Percentiles rank a stretch among this genome's conserved stretches.
These are phyloP conservation scores for Eulemur rufifrons DNA, from an alignment of 2,113 vertebrate species.

Conservation along the genomic window DNA sequence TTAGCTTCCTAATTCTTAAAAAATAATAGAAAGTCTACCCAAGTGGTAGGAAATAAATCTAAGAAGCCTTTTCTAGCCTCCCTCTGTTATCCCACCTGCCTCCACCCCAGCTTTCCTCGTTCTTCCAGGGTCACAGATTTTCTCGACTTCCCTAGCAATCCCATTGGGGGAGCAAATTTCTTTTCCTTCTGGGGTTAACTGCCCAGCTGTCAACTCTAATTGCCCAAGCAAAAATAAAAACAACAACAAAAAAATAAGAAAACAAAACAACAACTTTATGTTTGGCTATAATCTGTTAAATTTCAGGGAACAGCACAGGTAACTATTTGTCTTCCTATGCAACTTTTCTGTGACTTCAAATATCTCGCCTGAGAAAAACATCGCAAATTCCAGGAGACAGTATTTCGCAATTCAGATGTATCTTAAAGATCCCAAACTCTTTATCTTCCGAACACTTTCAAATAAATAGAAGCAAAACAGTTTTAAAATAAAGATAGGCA, in stretches of 20 bases:
- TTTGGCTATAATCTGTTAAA: not conserved
- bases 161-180: not conserved
- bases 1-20: not conserved
- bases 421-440: not conserved
- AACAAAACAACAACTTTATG: not conserved
- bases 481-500: conserved; percentile 23
- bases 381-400: not conserved
- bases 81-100: accelerated
- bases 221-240: not conserved
- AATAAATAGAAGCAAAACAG: conserved; percentile 17
- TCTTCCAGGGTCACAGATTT: not conserved
- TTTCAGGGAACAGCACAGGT: not conserved
- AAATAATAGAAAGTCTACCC: not conserved
- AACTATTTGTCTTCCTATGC: not conserved
- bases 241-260: not conserved
- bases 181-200: not conserved
- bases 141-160: not conserved
- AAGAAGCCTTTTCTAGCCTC: not conserved
- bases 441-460: not conserved
- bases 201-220: not conserved
- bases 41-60: not conserved
- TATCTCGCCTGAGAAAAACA: not conserved
- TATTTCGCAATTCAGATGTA: not conserved
- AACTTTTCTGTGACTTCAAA: not conserved
- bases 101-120: not conserved